These are phyloP conservation scores for Trachelus tabidus DNA, from an alignment of 2,888 invertebrate species.

Conservation along the genomic window DNA sequence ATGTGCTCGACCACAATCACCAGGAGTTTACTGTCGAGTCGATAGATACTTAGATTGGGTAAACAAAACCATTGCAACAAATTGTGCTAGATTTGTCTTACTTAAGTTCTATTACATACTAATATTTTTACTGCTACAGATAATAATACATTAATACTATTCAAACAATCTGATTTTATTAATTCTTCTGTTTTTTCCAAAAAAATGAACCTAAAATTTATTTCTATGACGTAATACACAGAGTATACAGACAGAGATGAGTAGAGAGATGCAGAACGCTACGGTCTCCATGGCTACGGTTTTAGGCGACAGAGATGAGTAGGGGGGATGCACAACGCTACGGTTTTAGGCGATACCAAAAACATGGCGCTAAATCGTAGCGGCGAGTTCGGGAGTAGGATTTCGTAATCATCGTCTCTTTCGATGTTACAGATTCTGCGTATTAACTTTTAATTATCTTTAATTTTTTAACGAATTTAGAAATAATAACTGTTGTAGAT, in stretches of 20 bases:
- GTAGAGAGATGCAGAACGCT: too few species aligned
- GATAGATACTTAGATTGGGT: conserved; percentile 50
- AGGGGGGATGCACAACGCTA: too few species aligned
- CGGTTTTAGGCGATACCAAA: too few species aligned
- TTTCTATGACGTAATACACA: neutral
- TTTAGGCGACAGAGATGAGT: too few species aligned
- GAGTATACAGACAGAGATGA: neutral
- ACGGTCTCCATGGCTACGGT: too few species aligned
- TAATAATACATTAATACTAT: neutral
- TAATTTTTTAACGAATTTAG: too few species aligned
- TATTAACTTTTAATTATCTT: too few species aligned
- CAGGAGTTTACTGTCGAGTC: conserved; percentile 52
- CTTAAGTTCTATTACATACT: neutral
- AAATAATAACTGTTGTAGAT: too few species aligned
- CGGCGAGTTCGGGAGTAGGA: too few species aligned
- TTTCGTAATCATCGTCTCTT: too few species aligned
- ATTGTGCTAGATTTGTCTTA: neutral
- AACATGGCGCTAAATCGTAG: too few species aligned
- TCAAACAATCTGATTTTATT: neutral
- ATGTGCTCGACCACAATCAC: conserved; percentile 43
- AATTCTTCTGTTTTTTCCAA: neutral
- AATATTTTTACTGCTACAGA: neutral
- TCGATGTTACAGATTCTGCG: too few species aligned
- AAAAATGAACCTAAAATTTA: neutral
- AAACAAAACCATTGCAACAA: conserved; percentile 29